Evolutionary conservation across 2,888 invertebrate species (phyloP).

Genomic region (Erynnis tages): DNA sequence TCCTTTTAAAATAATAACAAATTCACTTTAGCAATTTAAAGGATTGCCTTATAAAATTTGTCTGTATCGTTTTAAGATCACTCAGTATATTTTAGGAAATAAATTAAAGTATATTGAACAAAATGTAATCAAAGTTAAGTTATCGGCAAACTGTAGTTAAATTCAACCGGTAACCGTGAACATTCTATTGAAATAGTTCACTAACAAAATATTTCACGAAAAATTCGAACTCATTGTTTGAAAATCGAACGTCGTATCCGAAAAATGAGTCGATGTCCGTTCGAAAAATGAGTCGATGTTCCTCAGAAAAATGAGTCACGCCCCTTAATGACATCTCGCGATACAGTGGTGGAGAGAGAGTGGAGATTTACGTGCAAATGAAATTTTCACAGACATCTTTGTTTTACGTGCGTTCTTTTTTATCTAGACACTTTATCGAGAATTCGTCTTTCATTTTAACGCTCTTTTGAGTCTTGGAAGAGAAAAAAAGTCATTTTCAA

Average conservation of each 20-base stretch:
- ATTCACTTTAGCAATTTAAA: too few relatives aligned
- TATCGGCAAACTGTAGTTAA: too few relatives aligned
- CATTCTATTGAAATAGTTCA: neutral
- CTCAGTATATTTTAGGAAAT: too few relatives aligned
- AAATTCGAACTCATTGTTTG: neutral
- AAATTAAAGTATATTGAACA: too few relatives aligned
- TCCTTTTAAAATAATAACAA: too few relatives aligned
- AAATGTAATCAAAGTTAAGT: too few relatives aligned
- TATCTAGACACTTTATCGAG: neutral
- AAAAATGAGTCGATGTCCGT: neutral
- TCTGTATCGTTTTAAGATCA: too few relatives aligned
- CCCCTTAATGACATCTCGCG: constrained; percentile 1
- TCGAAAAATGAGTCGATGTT: neutral
- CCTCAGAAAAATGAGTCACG: constrained; percentile 1
- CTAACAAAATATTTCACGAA: neutral
- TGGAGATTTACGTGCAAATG: constrained; percentile 16
- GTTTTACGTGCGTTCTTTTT: constrained; percentile 10
- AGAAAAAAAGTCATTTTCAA: too few relatives aligned
- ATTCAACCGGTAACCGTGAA: too few relatives aligned
- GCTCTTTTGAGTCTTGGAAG: too few relatives aligned
- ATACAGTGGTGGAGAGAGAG: neutral
- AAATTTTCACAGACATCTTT: constrained; percentile 9
- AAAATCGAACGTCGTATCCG: neutral
- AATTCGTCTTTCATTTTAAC: neutral
- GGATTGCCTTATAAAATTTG: too few relatives aligned